Conservation (phyloP, 2,797 vertebrate genomes). For the Parambassis ranga region DNA sequence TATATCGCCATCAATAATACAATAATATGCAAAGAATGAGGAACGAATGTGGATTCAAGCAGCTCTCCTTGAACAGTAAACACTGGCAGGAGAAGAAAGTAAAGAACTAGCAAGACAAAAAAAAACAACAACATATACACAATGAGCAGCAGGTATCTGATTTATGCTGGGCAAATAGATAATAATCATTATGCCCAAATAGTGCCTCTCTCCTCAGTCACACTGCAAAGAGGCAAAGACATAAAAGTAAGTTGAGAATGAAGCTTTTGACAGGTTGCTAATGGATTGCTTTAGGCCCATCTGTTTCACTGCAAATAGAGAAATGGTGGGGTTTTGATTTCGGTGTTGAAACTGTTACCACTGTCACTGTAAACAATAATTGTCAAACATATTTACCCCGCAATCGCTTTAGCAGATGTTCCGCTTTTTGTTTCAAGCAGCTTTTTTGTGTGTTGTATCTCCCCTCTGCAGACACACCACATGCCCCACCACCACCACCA, state of each 20-base stretch:
- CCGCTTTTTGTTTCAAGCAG: slow-evolving; percentile 83
- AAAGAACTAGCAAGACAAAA: slow-evolving; percentile 36
- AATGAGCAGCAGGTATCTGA: slow-evolving; percentile 73
- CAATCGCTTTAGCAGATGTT: slow-evolving; percentile 91
- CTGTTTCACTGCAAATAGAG: slow-evolving; percentile 86
- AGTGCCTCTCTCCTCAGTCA: slow-evolving; percentile 69
- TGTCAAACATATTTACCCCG: slow-evolving; percentile 90
- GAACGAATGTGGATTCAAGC: slow-evolving; percentile 61
- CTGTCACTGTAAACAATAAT: slow-evolving; percentile 92
- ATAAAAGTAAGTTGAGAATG: slow-evolving; percentile 84
- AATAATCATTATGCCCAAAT: slow-evolving; percentile 76
- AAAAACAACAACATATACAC: slow-evolving; percentile 39
- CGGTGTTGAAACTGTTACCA: slow-evolving; percentile 85
- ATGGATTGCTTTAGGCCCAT: slow-evolving; percentile 89
- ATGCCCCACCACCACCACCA: slow-evolving; percentile 56
- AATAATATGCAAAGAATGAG: slow-evolving; percentile 54
- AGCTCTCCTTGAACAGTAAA: slow-evolving; percentile 68
- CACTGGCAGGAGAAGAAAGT: slow-evolving; percentile 61
- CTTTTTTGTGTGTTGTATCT: slow-evolving; percentile 84
- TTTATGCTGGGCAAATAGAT: slow-evolving; percentile 77
- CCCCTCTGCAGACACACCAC: slow-evolving; percentile 80
- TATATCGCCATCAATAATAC: slow-evolving; percentile 70
- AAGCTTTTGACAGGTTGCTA: slow-evolving; percentile 87
- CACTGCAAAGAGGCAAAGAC: slow-evolving; percentile 76
- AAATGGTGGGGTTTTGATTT: slow-evolving; percentile 83